These are phyloP conservation scores for Accipiter fasciatus DNA, from an alignment of 2,797 vertebrate genomes.

Conservation along the genomic window DNA sequence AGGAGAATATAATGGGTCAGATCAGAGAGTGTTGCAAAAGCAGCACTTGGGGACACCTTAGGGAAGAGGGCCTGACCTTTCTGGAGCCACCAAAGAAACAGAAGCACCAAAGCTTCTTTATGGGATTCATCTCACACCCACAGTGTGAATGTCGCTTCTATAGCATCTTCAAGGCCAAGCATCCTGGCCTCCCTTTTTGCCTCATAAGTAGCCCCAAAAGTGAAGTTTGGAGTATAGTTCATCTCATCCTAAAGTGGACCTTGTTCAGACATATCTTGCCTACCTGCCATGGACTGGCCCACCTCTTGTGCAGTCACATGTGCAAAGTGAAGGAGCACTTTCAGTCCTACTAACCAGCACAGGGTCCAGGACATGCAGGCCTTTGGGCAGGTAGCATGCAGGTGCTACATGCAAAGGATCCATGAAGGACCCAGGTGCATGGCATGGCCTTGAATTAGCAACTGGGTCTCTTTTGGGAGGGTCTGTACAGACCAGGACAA, in stretches of 20 bases:
- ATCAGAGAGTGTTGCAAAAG: background rate
- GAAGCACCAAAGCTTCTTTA: background rate
- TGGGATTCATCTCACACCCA: fast-evolving
- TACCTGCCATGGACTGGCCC: background rate
- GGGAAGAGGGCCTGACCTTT: background rate
- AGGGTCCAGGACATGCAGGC: fast-evolving
- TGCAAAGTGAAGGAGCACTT: background rate
- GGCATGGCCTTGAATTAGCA: background rate
- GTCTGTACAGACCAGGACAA: background rate
- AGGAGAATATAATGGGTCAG: background rate
- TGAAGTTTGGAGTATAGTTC: background rate
- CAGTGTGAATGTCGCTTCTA: fast-evolving
- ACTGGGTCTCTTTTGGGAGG: fast-evolving
- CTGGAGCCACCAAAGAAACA: background rate
- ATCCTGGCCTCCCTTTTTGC: background rate
- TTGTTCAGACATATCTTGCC: background rate
- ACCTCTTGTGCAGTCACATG: background rate
- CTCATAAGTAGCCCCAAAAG: background rate
- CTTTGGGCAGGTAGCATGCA: background rate
- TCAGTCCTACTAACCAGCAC: background rate
- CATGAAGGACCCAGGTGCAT: background rate
- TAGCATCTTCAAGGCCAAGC: background rate
- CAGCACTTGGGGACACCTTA: background rate
- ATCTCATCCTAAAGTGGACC: background rate
- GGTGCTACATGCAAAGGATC: background rate